These are phyloP conservation scores for Cercopithecus mona DNA, from an alignment of 2,113 vertebrate species.

Conservation along the genomic window DNA sequence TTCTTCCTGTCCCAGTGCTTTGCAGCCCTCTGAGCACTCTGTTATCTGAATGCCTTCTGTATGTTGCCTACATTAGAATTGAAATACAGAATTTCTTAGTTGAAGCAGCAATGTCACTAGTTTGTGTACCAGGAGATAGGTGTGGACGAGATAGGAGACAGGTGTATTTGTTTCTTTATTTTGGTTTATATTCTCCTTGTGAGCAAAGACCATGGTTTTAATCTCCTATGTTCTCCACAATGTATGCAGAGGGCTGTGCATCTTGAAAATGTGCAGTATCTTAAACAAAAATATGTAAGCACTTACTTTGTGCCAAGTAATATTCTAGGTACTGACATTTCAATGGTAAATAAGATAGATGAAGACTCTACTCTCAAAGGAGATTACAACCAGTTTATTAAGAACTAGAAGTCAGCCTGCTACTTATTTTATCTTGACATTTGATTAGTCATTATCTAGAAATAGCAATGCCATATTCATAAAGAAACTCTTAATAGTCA, in stretches of 20 bases:
- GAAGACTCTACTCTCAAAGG: background rate
- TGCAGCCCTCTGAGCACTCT: background rate
- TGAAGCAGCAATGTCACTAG: background rate
- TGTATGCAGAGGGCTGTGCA: background rate
- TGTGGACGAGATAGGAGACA: background rate
- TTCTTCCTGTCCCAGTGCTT: background rate
- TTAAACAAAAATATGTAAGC: background rate
- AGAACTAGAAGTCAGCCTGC: background rate
- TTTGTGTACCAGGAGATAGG: background rate
- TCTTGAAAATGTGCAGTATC: background rate
- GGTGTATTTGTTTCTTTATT: background rate
- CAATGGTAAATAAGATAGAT: background rate
- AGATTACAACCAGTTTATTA: background rate
- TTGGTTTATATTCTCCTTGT: background rate
- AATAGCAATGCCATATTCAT: background rate
- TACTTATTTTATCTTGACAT: background rate
- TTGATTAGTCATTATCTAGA: background rate
- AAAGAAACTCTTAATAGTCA: background rate
- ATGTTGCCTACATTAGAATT: background rate
- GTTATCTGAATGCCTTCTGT: background rate
- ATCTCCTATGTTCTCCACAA: background rate
- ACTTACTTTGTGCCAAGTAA: background rate
- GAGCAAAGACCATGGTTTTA: background rate
- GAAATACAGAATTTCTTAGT: background rate
- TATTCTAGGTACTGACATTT: background rate